Conservation (phyloP, 2,797 vertebrate species). For the Epinephelus malabaricus region DNA sequence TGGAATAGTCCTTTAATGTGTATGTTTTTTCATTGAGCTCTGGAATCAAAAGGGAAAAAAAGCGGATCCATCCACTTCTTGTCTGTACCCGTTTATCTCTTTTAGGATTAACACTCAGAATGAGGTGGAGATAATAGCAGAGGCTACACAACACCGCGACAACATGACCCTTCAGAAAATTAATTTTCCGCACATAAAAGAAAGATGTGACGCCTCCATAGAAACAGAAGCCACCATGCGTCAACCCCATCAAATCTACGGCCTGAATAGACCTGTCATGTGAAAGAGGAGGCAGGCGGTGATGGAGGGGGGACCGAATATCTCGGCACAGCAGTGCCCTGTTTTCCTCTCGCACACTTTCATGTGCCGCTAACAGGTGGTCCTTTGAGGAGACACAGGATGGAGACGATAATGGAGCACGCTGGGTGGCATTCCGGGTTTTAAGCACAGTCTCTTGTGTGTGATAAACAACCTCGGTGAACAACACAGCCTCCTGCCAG, state of each 20-base stretch:
- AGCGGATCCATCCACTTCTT: not conserved
- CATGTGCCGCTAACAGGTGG: conserved; percentile 81
- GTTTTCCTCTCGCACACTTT: conserved; percentile 60
- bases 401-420: conserved; percentile 71
- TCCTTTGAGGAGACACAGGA: conserved; percentile 71
- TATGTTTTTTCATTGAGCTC: not conserved
- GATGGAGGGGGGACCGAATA: conserved; percentile 21
- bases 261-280: conserved; percentile 67
- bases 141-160: conserved; percentile 1
- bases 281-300: conserved; percentile 33
- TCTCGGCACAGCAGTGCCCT: conserved; percentile 51
- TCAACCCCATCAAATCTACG: conserved; percentile 41
- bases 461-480: conserved; percentile 68
- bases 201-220: conserved; percentile 41
- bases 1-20: not conserved
- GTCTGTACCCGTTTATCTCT: not conserved
- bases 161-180: conserved; percentile 25
- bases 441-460: conserved; percentile 64
- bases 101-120: conserved; percentile 7
- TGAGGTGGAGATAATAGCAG: conserved; percentile 18
- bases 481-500: conserved; percentile 60
- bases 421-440: conserved; percentile 67
- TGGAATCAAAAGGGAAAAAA: not conserved
- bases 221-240: conserved; percentile 40
- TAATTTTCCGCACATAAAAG: conserved; percentile 26